A percentile compares a stretch with the other conserved stretches of the same genome.
Conservation (phyloP, 1,140 invertebrate genomes). For the Drosophila kanapiae region DNA sequence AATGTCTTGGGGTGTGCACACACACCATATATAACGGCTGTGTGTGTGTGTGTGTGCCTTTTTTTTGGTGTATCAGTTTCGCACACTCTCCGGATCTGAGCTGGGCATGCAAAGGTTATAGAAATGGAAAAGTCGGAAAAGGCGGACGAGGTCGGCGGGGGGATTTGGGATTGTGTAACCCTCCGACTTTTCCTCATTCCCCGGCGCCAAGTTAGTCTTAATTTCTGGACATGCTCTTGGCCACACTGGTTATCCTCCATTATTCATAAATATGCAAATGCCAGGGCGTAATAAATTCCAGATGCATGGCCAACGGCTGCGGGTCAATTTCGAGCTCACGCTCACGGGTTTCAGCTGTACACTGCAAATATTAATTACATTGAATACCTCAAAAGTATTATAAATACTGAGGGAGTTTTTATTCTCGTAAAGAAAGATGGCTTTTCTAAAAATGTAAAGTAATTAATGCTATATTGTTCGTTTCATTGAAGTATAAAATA, state of each 20-base stretch:
- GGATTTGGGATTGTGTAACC: background rate
- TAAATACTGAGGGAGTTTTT: too few species aligned
- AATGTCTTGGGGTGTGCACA: constrained; percentile 72
- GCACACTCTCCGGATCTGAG: constrained; percentile 51
- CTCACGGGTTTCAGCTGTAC: constrained; percentile 22
- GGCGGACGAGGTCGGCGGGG: constrained; percentile 27
- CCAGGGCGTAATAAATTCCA: constrained; percentile 65
- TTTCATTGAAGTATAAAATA: background rate
- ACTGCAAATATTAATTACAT: background rate
- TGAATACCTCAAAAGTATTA: background rate
- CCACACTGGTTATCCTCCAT: constrained; percentile 72
- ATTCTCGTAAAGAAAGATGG: too few species aligned
- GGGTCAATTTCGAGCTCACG: constrained; percentile 60
- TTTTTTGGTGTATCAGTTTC: constrained; percentile 68
- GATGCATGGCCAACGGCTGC: constrained; percentile 61
- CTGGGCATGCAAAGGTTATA: constrained; percentile 79
- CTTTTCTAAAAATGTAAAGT: background rate
- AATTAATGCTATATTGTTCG: background rate
- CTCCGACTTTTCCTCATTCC: constrained; percentile 19
- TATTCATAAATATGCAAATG: constrained; percentile 84
- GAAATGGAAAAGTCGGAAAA: constrained; percentile 73
- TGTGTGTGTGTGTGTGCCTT: constrained; percentile 29
- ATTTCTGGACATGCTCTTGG: constrained; percentile 48
- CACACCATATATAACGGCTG: background rate
- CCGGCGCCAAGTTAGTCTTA: constrained; percentile 12